Evolutionary conservation across 2,888 invertebrate species (phyloP).

Genomic region (Margaritifera margaritifera): DNA sequence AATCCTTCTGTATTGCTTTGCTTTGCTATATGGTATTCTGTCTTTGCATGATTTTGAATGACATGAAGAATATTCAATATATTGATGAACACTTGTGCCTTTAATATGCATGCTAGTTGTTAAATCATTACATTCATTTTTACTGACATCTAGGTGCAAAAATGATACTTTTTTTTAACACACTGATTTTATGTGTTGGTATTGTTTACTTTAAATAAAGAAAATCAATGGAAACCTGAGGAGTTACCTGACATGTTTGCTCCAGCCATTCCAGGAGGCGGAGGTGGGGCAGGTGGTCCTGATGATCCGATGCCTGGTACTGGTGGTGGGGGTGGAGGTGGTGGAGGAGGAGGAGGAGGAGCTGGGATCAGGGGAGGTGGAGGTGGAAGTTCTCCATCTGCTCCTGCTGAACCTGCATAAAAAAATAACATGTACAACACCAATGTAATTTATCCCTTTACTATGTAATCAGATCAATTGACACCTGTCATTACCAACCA

Average conservation of each 20-base stretch:
- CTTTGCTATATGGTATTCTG: no score
- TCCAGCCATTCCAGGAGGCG: slow-evolving; percentile 52
- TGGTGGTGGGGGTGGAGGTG: slow-evolving; percentile 74
- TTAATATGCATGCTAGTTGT: no score
- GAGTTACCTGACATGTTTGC: slow-evolving; percentile 19
- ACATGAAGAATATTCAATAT: no score
- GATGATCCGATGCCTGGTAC: slow-evolving; percentile 69
- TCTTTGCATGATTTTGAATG: no score
- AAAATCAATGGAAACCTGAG: no score
- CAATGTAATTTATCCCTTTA: slow-evolving; percentile 10
- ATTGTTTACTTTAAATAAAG: no score
- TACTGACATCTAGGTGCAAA: no score
- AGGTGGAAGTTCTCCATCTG: slow-evolving; percentile 44
- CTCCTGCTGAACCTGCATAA: slow-evolving; percentile 27
- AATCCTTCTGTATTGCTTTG: no score
- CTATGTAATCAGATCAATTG: neutral
- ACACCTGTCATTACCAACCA: neutral
- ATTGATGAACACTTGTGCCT: no score
- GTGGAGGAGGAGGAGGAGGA: slow-evolving; percentile 65
- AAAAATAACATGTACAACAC: slow-evolving; percentile 6
- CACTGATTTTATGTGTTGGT: no score
- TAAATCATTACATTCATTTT: no score
- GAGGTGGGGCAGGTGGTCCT: slow-evolving; percentile 74
- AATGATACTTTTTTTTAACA: no score
- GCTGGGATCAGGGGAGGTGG: slow-evolving; percentile 63